A percentile compares a stretch with the other conserved stretches of the same genome.
Evolutionary conservation across 2,113 vertebrate genomes (phyloP).

Genomic region (Bagarius yarrelli): DNA sequence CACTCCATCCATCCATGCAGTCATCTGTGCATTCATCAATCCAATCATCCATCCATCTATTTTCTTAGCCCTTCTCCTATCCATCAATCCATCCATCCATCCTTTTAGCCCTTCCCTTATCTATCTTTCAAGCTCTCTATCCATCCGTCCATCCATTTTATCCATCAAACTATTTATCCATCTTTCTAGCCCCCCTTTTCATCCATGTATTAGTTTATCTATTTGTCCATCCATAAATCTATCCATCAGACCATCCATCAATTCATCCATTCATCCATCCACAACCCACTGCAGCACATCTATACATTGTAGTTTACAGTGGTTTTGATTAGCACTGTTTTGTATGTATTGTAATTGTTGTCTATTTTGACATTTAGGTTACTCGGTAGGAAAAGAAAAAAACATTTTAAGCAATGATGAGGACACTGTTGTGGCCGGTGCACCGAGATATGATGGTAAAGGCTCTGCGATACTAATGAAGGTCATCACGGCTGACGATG

Average conservation of each 20-base stretch:
- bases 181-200: too few relatives aligned
- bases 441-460: constrained; percentile 76
- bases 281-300: too few relatives aligned
- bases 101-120: too few relatives aligned
- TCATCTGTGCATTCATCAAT: not conserved
- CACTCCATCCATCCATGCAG: not conserved
- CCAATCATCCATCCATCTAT: not conserved
- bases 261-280: too few relatives aligned
- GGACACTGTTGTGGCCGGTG: constrained; percentile 76
- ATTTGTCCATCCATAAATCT: too few relatives aligned
- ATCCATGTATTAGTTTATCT: too few relatives aligned
- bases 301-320: not conserved
- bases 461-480: constrained; percentile 79
- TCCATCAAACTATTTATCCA: too few relatives aligned
- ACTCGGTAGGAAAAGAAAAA: constrained; percentile 66
- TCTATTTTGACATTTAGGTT: constrained; percentile 63
- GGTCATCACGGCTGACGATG: not conserved
- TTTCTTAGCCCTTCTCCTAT: not conserved
- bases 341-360: not conserved
- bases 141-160: too few relatives aligned
- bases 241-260: too few relatives aligned
- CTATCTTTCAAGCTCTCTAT: too few relatives aligned
- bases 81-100: too few relatives aligned
- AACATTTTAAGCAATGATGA: constrained; percentile 59
- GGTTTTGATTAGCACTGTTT: not conserved